These are phyloP conservation scores for Rotaria magnacalcarata DNA, from an alignment of 2,888 invertebrate species.

Conservation along the genomic window DNA sequence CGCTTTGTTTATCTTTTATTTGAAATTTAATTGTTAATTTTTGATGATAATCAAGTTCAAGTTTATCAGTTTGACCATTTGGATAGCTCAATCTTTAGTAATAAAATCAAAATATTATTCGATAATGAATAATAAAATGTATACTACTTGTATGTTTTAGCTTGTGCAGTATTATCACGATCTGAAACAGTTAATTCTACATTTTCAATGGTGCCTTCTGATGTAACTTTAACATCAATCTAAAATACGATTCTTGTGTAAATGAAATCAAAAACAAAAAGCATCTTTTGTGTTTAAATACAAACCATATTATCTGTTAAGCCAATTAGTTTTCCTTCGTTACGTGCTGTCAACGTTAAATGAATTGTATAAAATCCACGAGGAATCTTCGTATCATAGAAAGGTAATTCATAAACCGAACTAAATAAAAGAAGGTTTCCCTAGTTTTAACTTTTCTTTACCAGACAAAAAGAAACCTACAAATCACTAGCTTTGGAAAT, in stretches of 20 bases:
- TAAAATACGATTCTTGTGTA: conserved; percentile 20
- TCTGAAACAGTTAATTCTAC: conserved; percentile 83
- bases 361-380: conserved; percentile 79
- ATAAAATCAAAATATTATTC: conserved; percentile 22
- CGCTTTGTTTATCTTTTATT: conserved; percentile 69
- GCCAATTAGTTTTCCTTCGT: conserved; percentile 64
- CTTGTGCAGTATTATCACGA: conserved; percentile 78
- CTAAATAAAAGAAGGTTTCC: conserved; percentile 44
- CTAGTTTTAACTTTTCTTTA: background rate
- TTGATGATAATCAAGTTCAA: conserved; percentile 83
- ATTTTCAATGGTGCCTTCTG: conserved; percentile 64
- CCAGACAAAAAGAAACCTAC: background rate
- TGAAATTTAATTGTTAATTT: conserved; percentile 77
- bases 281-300: conserved; percentile 41
- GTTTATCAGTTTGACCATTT: conserved; percentile 66
- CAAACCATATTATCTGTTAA: conserved; percentile 63
- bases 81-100: conserved; percentile 69
- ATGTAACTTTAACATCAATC: conserved; percentile 58
- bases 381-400: conserved; percentile 72
- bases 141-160: conserved; percentile 67
- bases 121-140: background rate
- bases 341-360: conserved; percentile 68
- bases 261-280: too few relatives aligned
- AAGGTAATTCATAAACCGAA: conserved; percentile 69
- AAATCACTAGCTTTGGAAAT: conserved; percentile 39